A percentile compares a stretch with the other conserved stretches of the same genome.
phyloP scores from a whole-genome alignment of 2,888 invertebrate species.

The Noctua janthina region DNA sequence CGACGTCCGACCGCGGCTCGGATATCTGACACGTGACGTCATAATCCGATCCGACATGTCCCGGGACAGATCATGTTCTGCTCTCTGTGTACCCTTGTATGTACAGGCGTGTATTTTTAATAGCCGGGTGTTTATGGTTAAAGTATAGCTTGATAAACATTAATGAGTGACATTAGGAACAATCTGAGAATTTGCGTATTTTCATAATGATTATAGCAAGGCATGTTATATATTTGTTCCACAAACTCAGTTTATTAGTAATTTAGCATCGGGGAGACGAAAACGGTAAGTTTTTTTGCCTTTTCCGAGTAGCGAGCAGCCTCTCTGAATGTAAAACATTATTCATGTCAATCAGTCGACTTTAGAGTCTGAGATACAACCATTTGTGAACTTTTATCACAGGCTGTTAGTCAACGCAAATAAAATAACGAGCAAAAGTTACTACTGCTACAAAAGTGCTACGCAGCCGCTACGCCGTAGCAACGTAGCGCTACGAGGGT shows the following conservation, averaged over 20 bases:
- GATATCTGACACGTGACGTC: constrained; percentile 51
- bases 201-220: neutral
- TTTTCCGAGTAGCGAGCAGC: neutral
- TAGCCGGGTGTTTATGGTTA: neutral
- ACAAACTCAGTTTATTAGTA: neutral
- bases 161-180: neutral
- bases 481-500: constrained; percentile 36
- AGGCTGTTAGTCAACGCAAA: neutral
- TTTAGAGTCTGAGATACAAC: constrained; percentile 8
- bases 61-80: constrained; percentile 23
- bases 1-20: constrained; percentile 10
- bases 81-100: neutral
- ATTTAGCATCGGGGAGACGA: neutral
- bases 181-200: neutral
- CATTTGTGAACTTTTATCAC: constrained; percentile 16
- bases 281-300: neutral
- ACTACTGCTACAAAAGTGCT: constrained; percentile 24
- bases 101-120: neutral
- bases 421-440: constrained; percentile 24
- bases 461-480: constrained; percentile 49
- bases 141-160: neutral
- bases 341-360: constrained; percentile 9
- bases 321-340: neutral
- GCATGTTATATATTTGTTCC: no score
- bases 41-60: constrained; percentile 42